Evolutionary conservation across 1,140 invertebrate species (phyloP).

Genomic region (Bathynomus jamesi): DNA sequence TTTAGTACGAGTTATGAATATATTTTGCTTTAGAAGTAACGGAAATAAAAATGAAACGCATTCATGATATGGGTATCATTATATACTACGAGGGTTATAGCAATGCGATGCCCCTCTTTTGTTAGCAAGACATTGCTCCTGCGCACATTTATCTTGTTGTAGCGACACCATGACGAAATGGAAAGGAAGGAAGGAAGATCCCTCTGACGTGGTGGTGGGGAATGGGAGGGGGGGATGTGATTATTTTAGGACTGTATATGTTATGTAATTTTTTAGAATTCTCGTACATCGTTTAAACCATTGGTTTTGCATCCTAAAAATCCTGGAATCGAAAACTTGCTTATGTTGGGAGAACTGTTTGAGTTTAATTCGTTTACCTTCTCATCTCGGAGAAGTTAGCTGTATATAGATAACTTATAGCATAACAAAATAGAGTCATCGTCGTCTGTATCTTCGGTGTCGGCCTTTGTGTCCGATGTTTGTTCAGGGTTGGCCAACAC

Average conservation of each 20-base stretch:
- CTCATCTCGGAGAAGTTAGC: too few relatives aligned
- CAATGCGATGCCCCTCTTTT: background rate
- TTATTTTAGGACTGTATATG: too few relatives aligned
- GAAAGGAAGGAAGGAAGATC: background rate
- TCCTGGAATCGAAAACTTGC: too few relatives aligned
- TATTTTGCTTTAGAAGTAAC: background rate
- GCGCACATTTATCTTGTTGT: background rate
- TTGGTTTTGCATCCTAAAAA: too few relatives aligned
- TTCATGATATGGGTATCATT: background rate
- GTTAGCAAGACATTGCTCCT: background rate
- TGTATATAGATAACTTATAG: background rate
- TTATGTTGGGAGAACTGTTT: too few relatives aligned
- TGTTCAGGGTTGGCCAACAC: slow-evolving; percentile 29
- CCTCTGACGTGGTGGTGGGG: too few relatives aligned
- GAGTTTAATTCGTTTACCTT: too few relatives aligned
- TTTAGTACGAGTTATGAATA: background rate
- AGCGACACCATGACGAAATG: background rate
- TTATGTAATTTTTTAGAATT: too few relatives aligned
- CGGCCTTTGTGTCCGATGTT: slow-evolving; percentile 23
- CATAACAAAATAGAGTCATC: background rate
- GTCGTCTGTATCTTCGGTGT: background rate
- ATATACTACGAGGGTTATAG: background rate
- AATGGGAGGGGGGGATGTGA: too few relatives aligned
- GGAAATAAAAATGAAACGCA: background rate
- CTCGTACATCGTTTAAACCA: too few relatives aligned